Conservation (phyloP, 2,797 vertebrate species). For the Huso huso region DNA sequence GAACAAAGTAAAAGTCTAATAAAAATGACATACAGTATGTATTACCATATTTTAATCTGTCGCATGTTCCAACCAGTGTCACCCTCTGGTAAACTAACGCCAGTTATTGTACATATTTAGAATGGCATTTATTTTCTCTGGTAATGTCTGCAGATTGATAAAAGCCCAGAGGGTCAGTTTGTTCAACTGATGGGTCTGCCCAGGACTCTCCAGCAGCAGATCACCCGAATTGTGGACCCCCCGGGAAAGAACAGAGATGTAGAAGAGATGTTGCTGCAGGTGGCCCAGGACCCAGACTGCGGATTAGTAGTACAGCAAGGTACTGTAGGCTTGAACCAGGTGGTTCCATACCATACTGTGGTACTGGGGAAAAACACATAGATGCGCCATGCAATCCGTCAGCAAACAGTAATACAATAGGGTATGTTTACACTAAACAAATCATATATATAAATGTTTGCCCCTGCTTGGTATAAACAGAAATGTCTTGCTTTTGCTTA, state of each 20-base stretch:
- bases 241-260: constrained; percentile 94
- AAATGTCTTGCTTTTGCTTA: too few species aligned
- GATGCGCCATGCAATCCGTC: too few species aligned
- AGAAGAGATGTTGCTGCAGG: constrained; percentile 88
- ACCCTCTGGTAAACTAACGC: too few species aligned
- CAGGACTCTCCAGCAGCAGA: constrained; percentile 80
- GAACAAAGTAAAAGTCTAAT: too few species aligned
- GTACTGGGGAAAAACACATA: neutral
- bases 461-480: too few species aligned
- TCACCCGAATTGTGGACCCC: constrained; percentile 79
- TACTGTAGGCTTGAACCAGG: constrained; percentile 30
- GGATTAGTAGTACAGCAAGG: constrained; percentile 80
- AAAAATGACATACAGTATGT: too few species aligned
- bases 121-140: too few species aligned
- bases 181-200: constrained; percentile 85
- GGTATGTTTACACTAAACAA: neutral
- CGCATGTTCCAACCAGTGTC: too few species aligned
- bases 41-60: too few species aligned
- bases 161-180: constrained; percentile 95
- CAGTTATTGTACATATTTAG: too few species aligned
- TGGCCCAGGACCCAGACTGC: constrained; percentile 92
- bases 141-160: constrained; percentile 71
- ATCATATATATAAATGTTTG: too few species aligned
- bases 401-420: too few species aligned
- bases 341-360: neutral